Conservation (phyloP, 2,113 vertebrate species). For the Saiga tatarica region DNA sequence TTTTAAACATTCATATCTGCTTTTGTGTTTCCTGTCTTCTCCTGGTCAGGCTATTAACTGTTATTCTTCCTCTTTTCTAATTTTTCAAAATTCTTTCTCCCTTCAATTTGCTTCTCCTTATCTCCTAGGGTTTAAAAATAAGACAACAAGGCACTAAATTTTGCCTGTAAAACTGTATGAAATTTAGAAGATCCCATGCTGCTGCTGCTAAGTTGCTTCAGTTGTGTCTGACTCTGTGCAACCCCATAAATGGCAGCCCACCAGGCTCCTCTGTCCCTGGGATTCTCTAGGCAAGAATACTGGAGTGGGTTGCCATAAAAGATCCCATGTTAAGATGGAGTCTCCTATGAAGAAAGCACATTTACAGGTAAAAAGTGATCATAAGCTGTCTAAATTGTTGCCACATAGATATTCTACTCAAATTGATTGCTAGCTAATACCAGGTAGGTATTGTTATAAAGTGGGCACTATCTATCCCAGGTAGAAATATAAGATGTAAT, state of each 20-base stretch:
- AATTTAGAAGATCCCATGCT: background rate
- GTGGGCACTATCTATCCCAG: background rate
- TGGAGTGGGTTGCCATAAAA: background rate
- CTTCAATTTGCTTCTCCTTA: background rate
- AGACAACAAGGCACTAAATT: background rate
- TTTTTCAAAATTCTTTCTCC: background rate
- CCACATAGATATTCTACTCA: background rate
- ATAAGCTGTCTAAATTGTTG: constrained; percentile 5
- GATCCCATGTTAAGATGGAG: background rate
- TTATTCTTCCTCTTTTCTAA: background rate
- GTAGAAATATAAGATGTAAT: background rate
- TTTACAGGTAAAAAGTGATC: background rate
- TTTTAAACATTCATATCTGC: background rate
- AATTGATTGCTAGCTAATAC: background rate
- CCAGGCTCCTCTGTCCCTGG: background rate
- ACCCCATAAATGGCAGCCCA: background rate
- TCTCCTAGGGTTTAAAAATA: background rate
- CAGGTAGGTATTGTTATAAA: background rate
- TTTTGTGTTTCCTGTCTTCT: constrained; percentile 1
- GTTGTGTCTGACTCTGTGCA: background rate
- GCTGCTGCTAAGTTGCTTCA: background rate
- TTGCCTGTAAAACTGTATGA: background rate
- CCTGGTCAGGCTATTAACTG: background rate
- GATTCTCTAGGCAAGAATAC: background rate
- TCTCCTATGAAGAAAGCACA: constrained; percentile 23